Base-by-base conservation (phyloP, 2,113 vertebrate genomes). In the Nerophis ophidion region DNA sequence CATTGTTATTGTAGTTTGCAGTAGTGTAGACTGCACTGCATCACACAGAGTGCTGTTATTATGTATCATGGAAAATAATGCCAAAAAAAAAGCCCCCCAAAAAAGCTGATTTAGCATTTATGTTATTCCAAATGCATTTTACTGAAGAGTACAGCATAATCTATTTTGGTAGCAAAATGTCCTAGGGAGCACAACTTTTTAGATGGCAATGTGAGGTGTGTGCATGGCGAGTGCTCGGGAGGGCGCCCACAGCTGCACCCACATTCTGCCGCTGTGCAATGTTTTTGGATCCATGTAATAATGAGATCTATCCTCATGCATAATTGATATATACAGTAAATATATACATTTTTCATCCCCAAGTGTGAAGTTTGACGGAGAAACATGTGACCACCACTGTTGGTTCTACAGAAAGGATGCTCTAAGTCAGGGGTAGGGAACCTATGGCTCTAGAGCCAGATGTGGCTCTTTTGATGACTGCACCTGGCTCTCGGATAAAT, bases 201-300 rank as follows among this genome's bases (percentile, higher is more conserved):
- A 68, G 47, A 65, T 15, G 58, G 53, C 52, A 47, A 62, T 63
- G 33, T 15, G 42, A 60, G 33, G 14, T 54, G 49, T 57, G 63
- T 40, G 50, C 19, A 16, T 52, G 60, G 45, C 9, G 67, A 14
- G 10, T 14, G 49, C 49, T 51, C 14, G 11, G 16, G 12, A 34
- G 19, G 49, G 26, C 11, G 47, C 70, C 40, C 52, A 60, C 60
- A 62, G 13, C 15, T 61, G 49, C 60, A 51, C 36, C 12, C 40
- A 33, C 46, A 33, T 34, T 35, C 10, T 38, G 6, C 45, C 10
- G 4, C 55, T 8, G 15, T 40, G n/a, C 33, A 26, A 35, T 51
- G 44, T 66, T 76, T 75, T 38, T 60, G 58, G 35, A 65, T 71
- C 61, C 60, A 48, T 71, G 48, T 60, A 71, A 70, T 68, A 36